These are phyloP conservation scores for Turritopsis dohrnii DNA, from an alignment of 30 jellyfish, hydroid and myxozoan species.

Conservation along the genomic window DNA sequence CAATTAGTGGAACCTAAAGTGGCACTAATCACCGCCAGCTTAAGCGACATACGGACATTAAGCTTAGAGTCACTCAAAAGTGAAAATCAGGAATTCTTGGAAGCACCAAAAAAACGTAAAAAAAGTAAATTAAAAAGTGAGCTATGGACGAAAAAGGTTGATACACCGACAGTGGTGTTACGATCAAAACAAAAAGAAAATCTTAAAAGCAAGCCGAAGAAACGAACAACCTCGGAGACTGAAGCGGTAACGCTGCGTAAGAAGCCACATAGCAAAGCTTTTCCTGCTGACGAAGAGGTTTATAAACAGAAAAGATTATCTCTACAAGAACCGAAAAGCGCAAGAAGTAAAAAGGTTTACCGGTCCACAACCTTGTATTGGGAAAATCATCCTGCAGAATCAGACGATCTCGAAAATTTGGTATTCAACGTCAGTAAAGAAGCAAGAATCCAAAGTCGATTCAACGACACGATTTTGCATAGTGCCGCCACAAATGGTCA, in stretches of 20 bases:
- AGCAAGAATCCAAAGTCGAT: conserved; percentile 18
- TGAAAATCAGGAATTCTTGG: neutral
- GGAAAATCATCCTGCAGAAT: neutral
- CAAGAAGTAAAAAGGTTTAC: conserved; percentile 7
- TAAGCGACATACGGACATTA: neutral
- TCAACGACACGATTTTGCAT: conserved; percentile 14
- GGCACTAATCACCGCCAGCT: neutral
- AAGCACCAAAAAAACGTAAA: neutral
- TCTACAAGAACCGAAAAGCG: conserved; percentile 16
- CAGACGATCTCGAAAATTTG: neutral
- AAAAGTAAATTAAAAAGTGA: neutral
- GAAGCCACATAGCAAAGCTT: neutral
- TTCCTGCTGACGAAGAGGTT: neutral
- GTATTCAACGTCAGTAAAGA: neutral
- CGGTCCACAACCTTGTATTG: conserved; percentile 16
- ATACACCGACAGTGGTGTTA: neutral
- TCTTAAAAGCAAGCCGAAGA: neutral
- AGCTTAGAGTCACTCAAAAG: neutral
- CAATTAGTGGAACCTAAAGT: neutral
- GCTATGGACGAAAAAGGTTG: neutral
- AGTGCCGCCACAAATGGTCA: conserved; percentile 17
- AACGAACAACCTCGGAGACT: neutral
- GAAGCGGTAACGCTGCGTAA: neutral
- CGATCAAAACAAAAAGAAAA: neutral
- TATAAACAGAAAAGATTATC: neutral